A percentile compares a stretch with the other conserved stretches of the same genome.
Evolutionary conservation across 2,797 vertebrate species (phyloP).

Genomic region (Orestias chungarensis): DNA sequence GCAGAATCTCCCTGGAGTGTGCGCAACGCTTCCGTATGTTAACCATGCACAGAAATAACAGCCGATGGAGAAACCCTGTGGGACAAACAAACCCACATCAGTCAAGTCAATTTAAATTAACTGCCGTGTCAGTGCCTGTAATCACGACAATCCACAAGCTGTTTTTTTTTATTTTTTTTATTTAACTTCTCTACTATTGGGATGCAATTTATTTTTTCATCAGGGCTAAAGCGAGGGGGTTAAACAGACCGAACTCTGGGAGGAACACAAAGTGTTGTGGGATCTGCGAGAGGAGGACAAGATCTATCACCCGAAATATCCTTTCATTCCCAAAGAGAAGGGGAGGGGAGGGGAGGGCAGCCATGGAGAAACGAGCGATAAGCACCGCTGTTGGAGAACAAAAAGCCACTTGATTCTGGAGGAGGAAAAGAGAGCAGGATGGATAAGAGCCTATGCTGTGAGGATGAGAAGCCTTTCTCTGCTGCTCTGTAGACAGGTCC

Average conservation of each 20-base stretch:
- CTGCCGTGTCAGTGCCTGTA: constrained; percentile 34
- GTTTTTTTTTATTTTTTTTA: too few relatives aligned
- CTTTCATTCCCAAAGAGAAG: constrained; percentile 51
- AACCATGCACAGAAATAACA: constrained; percentile 47
- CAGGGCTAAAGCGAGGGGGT: constrained; percentile 10
- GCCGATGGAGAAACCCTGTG: constrained; percentile 44
- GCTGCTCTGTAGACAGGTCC: constrained; percentile 52
- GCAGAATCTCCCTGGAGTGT: constrained; percentile 28
- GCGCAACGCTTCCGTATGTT: constrained; percentile 40
- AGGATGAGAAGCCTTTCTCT: constrained; percentile 51
- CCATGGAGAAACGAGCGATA: constrained; percentile 69
- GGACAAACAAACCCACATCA: constrained; percentile 47
- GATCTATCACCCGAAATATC: constrained; percentile 53
- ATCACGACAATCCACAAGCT: constrained; percentile 40
- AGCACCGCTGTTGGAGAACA: constrained; percentile 72
- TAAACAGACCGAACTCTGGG: constrained; percentile 19
- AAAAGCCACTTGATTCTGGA: constrained; percentile 75
- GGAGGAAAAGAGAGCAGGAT: constrained; percentile 44
- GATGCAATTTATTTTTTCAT: constrained; percentile 35
- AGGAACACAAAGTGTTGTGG: constrained; percentile 27
- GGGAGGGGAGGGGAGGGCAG: constrained; percentile 35
- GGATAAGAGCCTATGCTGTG: constrained; percentile 51
- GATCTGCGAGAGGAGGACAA: constrained; percentile 40
- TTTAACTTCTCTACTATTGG: constrained; percentile 18
- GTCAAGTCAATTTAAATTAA: constrained; percentile 40